Evolutionary conservation across 2,888 invertebrate species (phyloP).

Genomic region (Saturnia japonica): DNA sequence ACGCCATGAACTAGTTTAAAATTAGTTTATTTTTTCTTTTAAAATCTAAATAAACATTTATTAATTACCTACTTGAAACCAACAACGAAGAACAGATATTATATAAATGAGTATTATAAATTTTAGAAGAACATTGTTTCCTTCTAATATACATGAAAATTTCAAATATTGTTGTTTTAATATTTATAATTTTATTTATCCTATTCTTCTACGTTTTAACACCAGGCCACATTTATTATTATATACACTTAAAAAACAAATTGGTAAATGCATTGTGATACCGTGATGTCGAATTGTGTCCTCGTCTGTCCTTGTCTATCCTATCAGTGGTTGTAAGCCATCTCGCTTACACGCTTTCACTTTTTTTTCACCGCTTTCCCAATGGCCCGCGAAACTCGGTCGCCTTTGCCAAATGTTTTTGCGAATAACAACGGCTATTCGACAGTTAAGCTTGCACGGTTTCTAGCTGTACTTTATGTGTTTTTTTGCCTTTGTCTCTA

Average conservation of each 20-base stretch:
- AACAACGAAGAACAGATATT: too few species aligned
- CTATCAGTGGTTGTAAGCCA: constrained; percentile 30
- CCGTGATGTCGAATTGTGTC: constrained; percentile 42
- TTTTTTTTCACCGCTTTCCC: constrained; percentile 75
- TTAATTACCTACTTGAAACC: too few species aligned
- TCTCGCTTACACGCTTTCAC: constrained; percentile 70
- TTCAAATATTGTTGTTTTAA: too few species aligned
- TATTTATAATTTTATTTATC: too few species aligned
- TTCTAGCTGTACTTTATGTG: constrained; percentile 24
- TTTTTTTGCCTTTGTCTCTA: constrained; percentile 8
- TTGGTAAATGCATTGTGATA: neutral
- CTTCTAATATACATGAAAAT: too few species aligned
- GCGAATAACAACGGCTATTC: constrained; percentile 48
- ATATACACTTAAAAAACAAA: neutral
- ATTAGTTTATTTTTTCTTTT: too few species aligned
- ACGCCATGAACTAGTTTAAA: too few species aligned
- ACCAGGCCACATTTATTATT: neutral
- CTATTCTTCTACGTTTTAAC: too few species aligned
- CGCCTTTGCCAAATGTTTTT: constrained; percentile 68
- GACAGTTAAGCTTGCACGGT: constrained; percentile 35
- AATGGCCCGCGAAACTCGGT: constrained; percentile 65
- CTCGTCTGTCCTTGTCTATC: constrained; percentile 49
- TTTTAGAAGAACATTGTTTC: too few species aligned
- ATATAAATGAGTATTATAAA: too few species aligned
- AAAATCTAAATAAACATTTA: too few species aligned